Evolutionary conservation across 2,888 invertebrate genomes (phyloP), one percentile per base, ranked within the genome.

Genomic region (Celastrina argiolus): DNA sequence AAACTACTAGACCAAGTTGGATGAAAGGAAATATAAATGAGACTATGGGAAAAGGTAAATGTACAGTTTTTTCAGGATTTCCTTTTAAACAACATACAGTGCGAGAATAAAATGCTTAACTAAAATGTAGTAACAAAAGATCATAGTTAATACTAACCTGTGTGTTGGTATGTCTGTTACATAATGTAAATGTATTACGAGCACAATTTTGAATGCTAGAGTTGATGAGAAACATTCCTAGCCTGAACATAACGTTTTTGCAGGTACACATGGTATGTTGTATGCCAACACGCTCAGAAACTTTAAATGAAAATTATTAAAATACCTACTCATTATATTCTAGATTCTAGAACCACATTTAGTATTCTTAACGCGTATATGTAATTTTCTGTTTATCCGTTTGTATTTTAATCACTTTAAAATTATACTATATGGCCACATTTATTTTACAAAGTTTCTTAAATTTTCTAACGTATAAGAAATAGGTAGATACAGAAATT

Each of bases 211-310:
- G 51, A 14, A 14, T 51, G 16, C 51, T 26, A 51, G 51, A 51
- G 22, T 12, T 51, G 51, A 51, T 51, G 51, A 51, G 51, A 26
- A 10, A 51, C 45, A 51, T 51, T 51, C 51, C 51, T 51, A 51
- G 26, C 51, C 1, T 2, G 36, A 36, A 7, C 7, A 36, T 45
- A 18, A 45, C 51, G 22, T 26, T 51, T 51, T 51, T 51, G 22
- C 45, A 51, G 51, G 51, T 10, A 26, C 22, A 14, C 22, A 16
- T 1, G 51, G 51, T 22, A 51, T 51, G 51, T 8, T n/a, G n/a
- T 14, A 5, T 51, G 16, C 22, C 14, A 51, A 51, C 51, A 51
- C 22, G 12, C 5, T 12, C 51, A 22, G 51, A 51, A 22, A 51
- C 22, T 26, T 51, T 51, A 26, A 51, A 6, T 22, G 22, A 51